Conservation (phyloP, 1,140 invertebrate genomes). For the Pogonomyrmex californicus region DNA sequence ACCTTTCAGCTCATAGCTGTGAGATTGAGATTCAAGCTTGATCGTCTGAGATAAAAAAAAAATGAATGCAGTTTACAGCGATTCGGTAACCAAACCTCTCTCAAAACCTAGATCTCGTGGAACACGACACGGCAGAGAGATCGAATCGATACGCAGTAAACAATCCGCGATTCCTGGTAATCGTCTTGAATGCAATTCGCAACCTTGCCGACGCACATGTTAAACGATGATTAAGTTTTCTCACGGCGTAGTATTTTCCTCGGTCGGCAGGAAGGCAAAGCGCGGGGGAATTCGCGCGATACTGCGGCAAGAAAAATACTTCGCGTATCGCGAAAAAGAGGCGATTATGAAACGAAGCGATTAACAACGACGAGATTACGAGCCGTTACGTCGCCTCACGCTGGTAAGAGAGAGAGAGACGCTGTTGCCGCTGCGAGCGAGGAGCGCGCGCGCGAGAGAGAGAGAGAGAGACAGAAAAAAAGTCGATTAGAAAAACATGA, state of each 20-base stretch:
- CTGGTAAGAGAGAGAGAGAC: neutral
- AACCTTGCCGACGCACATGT: constrained; percentile 4
- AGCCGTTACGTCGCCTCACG: neutral
- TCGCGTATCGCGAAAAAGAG: constrained; percentile 20
- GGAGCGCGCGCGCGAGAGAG: neutral
- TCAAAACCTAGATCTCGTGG: neutral
- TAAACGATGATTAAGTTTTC: constrained; percentile 16
- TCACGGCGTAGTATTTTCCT: neutral
- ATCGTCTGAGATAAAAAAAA: neutral
- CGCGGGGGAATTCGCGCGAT: neutral
- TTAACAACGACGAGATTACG: constrained; percentile 39
- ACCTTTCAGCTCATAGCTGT: neutral
- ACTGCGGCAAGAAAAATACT: neutral
- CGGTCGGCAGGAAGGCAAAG: neutral
- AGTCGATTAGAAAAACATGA: neutral
- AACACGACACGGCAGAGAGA: neutral
- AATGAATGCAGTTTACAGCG: neutral
- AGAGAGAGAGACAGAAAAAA: neutral
- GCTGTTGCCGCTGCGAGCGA: neutral
- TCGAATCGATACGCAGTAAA: neutral
- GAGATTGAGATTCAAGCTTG: neutral
- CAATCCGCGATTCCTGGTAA: neutral
- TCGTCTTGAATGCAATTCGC: constrained; percentile 14
- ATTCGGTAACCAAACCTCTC: neutral
- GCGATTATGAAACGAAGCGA: constrained; percentile 35